phyloP scores from a whole-genome alignment of 2,113 vertebrate genomes.

The Pelodiscus sinensis region DNA sequence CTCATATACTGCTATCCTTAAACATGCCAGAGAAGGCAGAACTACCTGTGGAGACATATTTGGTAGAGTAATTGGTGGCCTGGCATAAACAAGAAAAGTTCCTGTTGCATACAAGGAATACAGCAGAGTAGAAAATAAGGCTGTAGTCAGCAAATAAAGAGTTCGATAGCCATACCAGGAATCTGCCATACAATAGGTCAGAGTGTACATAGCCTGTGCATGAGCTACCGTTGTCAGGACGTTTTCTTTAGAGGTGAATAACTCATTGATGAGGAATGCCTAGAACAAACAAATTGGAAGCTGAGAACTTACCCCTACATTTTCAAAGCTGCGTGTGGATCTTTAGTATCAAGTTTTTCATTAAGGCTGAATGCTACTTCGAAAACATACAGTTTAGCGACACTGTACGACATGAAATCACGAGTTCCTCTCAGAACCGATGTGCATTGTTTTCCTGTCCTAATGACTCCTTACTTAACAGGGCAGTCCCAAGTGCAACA shows the following conservation, averaged over 20 bases:
- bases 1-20: constrained; percentile 95
- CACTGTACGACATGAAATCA: neutral
- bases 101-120: neutral
- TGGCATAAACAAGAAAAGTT: neutral
- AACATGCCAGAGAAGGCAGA: constrained; percentile 91
- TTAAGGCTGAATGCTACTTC: neutral
- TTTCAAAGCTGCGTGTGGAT: neutral
- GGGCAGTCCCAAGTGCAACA: neutral
- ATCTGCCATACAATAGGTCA: neutral
- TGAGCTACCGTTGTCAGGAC: neutral
- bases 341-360: neutral
- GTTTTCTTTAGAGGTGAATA: neutral
- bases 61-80: neutral
- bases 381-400: neutral
- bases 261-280: neutral
- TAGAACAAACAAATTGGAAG: neutral
- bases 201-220: neutral
- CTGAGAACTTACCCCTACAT: neutral
- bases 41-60: constrained; percentile 83
- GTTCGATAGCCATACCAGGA: neutral
- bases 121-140: neutral
- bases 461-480: neutral
- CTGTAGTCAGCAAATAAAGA: neutral
- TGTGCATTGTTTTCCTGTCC: neutral
- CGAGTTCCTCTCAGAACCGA: neutral